Conservation (phyloP, 2,888 invertebrate genomes). For the Cryptocephalus moraei region DNA sequence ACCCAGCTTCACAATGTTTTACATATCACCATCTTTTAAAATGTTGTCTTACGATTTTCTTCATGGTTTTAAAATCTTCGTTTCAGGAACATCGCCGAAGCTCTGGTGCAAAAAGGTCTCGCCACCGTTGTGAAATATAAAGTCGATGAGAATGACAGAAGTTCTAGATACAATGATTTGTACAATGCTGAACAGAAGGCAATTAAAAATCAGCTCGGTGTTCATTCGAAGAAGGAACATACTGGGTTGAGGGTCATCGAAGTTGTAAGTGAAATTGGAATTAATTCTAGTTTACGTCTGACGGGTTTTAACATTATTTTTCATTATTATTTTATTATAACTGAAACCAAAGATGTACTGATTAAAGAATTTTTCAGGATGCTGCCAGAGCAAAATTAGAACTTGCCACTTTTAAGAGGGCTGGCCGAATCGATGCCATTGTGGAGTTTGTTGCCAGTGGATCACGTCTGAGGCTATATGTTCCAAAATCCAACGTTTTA, state of each 20-base stretch:
- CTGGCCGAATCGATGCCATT: conserved; percentile 79
- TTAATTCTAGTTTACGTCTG: not conserved
- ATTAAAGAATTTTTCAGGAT: conserved; percentile 50
- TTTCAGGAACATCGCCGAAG: conserved; percentile 83
- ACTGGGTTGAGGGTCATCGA: conserved; percentile 80
- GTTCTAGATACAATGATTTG: conserved; percentile 85
- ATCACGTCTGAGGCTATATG: conserved; percentile 83
- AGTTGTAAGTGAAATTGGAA: conserved; percentile 42
- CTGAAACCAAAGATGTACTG: not conserved
- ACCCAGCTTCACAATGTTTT: too few species aligned
- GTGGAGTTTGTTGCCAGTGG: conserved; percentile 98
- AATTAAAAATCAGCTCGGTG: conserved; percentile 68
- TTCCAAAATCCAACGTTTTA: conserved; percentile 89
- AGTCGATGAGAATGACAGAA: conserved; percentile 92
- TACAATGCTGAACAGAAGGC: conserved; percentile 91
- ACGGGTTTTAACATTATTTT: not conserved
- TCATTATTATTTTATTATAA: not conserved
- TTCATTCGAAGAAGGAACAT: conserved; percentile 82
- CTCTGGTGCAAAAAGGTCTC: conserved; percentile 82
- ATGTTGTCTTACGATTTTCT: too few species aligned
- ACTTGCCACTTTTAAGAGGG: conserved; percentile 85
- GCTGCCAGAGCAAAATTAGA: conserved; percentile 81
- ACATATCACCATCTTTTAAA: too few species aligned
- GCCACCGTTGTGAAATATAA: conserved; percentile 90
- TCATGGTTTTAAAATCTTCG: not conserved